Conservation (phyloP, 2,888 invertebrate genomes). For the Onthophagus sagittarius region DNA sequence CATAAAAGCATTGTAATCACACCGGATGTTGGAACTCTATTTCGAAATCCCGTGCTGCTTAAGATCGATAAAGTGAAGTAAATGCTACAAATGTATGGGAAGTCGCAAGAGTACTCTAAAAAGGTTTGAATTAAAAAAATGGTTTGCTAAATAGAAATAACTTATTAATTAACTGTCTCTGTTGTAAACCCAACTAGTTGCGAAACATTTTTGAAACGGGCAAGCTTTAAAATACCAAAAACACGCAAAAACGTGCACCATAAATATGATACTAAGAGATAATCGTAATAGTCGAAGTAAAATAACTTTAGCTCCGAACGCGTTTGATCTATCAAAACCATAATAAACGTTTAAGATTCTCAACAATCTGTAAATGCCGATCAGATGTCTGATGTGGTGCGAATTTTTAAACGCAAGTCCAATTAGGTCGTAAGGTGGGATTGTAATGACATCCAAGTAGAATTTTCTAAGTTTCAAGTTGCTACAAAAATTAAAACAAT, state of each 20-base stretch:
- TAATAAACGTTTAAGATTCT: slow-evolving; percentile 28
- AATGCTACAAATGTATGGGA: slow-evolving; percentile 25
- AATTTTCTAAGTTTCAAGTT: slow-evolving; percentile 22
- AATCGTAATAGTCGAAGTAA: slow-evolving; percentile 25
- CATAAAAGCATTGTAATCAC: slow-evolving; percentile 23
- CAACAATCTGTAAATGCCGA: slow-evolving; percentile 12
- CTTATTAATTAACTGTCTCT: slow-evolving; percentile 1
- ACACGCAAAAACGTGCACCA: slow-evolving; percentile 30
- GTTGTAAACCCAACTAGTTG: slow-evolving; percentile 15
- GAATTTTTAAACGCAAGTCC: slow-evolving; percentile 4
- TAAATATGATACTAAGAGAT: slow-evolving; percentile 22
- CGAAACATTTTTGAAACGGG: slow-evolving; percentile 15
- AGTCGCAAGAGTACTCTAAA: slow-evolving; percentile 16
- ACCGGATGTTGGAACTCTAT: slow-evolving; percentile 21
- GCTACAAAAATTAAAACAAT: slow-evolving; percentile 14
- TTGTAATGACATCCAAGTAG: slow-evolving; percentile 25
- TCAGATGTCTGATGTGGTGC: background rate
- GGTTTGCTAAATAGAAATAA: background rate
- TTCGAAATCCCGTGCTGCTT: slow-evolving; percentile 25
- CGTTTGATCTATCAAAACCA: slow-evolving; percentile 28
- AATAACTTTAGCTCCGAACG: slow-evolving; percentile 27
- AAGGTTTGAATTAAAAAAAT: background rate
- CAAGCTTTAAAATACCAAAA: slow-evolving; percentile 25
- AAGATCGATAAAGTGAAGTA: slow-evolving; percentile 25
- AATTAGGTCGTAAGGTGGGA: slow-evolving; percentile 26